Percentiles rank a stretch among this genome's conserved stretches.
phyloP scores from a whole-genome alignment of 2,797 vertebrate species.

The Pangasius larnaudii region DNA sequence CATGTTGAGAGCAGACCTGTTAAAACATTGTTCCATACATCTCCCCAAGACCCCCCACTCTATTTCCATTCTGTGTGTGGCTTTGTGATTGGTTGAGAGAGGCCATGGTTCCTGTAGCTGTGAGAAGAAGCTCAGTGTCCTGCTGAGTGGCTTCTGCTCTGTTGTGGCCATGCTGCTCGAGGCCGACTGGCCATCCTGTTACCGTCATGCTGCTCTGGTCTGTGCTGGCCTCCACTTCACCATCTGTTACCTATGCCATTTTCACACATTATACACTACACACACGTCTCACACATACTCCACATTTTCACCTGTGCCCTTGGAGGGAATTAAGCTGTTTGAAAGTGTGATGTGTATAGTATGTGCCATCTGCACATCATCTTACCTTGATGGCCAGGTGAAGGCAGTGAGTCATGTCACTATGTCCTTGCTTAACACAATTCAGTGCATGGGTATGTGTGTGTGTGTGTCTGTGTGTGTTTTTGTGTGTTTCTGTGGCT shows the following conservation, averaged over 20 bases:
- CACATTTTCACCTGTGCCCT: conserved; percentile 42
- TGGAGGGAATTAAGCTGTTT: conserved; percentile 28
- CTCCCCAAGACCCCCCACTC: conserved; percentile 14
- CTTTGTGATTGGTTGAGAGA: conserved; percentile 51
- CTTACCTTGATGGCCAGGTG: neutral
- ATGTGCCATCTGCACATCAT: conserved; percentile 15
- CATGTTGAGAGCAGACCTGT: conserved; percentile 59
- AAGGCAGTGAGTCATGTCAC: conserved; percentile 12
- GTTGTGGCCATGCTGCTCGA: conserved; percentile 21
- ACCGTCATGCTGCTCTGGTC: conserved; percentile 41
- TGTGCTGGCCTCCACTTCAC: conserved; percentile 44
- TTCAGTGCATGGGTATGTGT: conserved; percentile 17
- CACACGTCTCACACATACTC: conserved; percentile 35
- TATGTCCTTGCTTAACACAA: conserved; percentile 4
- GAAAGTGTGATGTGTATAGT: conserved; percentile 25
- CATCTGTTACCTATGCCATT: conserved; percentile 52
- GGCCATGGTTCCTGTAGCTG: conserved; percentile 38
- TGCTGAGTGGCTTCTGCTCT: conserved; percentile 50
- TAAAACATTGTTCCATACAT: conserved; percentile 47
- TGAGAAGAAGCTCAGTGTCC: conserved; percentile 46
- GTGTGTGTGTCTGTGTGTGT: neutral
- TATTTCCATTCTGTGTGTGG: conserved; percentile 24
- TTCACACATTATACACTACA: conserved; percentile 40
- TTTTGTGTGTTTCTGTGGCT: conserved; percentile 3
- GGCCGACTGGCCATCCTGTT: conserved; percentile 43